Evolutionary conservation across 2,797 vertebrate genomes (phyloP).

Genomic region (Euthynnus affinis): DNA sequence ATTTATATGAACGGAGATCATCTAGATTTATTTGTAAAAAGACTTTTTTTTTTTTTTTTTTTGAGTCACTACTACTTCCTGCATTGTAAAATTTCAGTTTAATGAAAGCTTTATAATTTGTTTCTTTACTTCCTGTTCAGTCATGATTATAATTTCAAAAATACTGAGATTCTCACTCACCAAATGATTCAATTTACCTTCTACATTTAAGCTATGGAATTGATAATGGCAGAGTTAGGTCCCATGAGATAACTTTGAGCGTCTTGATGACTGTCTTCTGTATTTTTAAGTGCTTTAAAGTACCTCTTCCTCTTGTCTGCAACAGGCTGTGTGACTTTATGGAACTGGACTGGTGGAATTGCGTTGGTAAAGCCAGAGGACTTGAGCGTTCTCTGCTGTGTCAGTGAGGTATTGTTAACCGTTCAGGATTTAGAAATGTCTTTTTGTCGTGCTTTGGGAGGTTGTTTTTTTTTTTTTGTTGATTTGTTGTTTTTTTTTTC

Average conservation of each 20-base stretch:
- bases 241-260: slow-evolving; percentile 29
- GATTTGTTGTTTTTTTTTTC: slow-evolving; percentile 20
- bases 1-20: slow-evolving; percentile 54
- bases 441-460: slow-evolving; percentile 35
- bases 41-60: slow-evolving; percentile 37
- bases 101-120: slow-evolving; percentile 66
- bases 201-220: slow-evolving; percentile 34
- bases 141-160: slow-evolving; percentile 56
- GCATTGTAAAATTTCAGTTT: slow-evolving; percentile 61
- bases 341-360: slow-evolving; percentile 26
- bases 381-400: slow-evolving; percentile 8
- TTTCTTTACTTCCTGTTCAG: slow-evolving; percentile 50
- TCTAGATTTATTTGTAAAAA: slow-evolving; percentile 55
- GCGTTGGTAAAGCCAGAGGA: slow-evolving; percentile 31
- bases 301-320: slow-evolving; percentile 49
- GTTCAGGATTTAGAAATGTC: slow-evolving; percentile 57
- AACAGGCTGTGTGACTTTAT: slow-evolving; percentile 31
- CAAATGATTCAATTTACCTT: slow-evolving; percentile 32
- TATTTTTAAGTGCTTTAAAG: slow-evolving; percentile 67
- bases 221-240: slow-evolving; percentile 39
- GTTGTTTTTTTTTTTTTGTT: slow-evolving; percentile 20
- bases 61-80: slow-evolving; percentile 67
- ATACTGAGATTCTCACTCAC: slow-evolving; percentile 46
- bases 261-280: slow-evolving; percentile 41
- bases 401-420: slow-evolving; percentile 26